Evolutionary conservation across 2,797 vertebrate genomes (phyloP), one percentile per base, ranked within the genome.

Genomic region (Amblyraja radiata): DNA sequence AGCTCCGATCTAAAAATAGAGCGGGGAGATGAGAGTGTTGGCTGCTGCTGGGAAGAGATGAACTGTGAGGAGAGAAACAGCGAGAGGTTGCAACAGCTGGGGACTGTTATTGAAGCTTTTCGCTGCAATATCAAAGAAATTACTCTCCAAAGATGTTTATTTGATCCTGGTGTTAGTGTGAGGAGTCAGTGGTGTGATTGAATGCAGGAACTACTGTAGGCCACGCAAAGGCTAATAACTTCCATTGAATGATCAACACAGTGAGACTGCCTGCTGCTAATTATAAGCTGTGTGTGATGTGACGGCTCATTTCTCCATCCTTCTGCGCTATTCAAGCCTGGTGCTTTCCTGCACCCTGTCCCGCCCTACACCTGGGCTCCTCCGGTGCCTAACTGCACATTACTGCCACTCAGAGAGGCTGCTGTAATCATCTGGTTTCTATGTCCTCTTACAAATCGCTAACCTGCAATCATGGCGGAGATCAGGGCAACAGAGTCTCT

Each of bases 111-210:
- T 68, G 84, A 88, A 21, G 84, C 32, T 18, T 68, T 88, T 68
- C 68, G 36, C 63, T 88, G n/a, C 36, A 18, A 68, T 68, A 88
- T 65, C 84, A 88, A 68, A 68, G 61, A 88, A 21, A 18, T 88
- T n/a, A 88, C n/a, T 36, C 58, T 86, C 84, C 18, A 68, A 88
- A 88, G 84, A 65, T 88, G n/a, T 68, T 88, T 68, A 88, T 88
- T 32, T 88, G 84, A 68, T 32, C 18, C 61, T 10, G n/a, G 13
- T 54, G 28, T 18, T 88, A 58, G 63, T 68, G n/a, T 65, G 63
- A 68, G 63, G 61, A 88, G 61, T 25, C 84, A 21, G 14, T n/a
- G 21, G 84, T 86, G 83, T 46, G n/a, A n/a, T n/a, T 63, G n/a
- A 86, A 86, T 63, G 83, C 83, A 86, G 28, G 16, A 65, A 32